Evolutionary conservation across 1,140 invertebrate species (phyloP), one percentile per base, ranked within the genome.

Genomic region (Papilio machaon): DNA sequence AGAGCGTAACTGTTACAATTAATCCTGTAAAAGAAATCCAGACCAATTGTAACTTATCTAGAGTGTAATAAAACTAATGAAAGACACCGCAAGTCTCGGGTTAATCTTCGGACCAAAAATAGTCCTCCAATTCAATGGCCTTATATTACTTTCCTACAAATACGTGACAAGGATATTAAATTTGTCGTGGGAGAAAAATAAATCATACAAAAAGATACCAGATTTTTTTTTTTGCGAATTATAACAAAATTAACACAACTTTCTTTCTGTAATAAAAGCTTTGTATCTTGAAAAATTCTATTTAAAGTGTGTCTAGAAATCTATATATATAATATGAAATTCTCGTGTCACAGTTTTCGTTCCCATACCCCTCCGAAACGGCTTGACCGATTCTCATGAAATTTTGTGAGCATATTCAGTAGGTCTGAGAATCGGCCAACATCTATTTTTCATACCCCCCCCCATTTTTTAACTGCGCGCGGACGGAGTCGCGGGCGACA

Each of bases 51-150:
- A n/a, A 73, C 17, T 73, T 73, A 38, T 43, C 17, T 17, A 43
- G 38, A 73, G 73, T 73, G 38, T 46, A 73, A 73, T 73, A 73
- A 73, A 73, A 73, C 38, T 73, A 43, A 73, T 73, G 54, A 38
- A 73, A 43, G 17, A 73, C 73, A 23, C 23, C 67, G 30, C 19
- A 43, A 73, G 17, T 19, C 73, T 73, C 73, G 35, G 17, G n/a
- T 43, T 73, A 73, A 73, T 73, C 73, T 73, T 43, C 23, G 13
- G 35, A 38, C 35, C n/a, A n/a, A 73, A 73, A n/a, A 43, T 73
- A 46, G 30, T 73, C 73, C 38, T 43, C 43, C 73, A 73, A 47
- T 73, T 73, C 70, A 73, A 15, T 35, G 11, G 1, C 38, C 35
- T 46, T 73, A 73, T 73, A 73, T 73, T 73, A 73, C 38, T 73